Evolutionary conservation across 2,888 invertebrate genomes (phyloP).

Genomic region (Tortricodes alternella): DNA sequence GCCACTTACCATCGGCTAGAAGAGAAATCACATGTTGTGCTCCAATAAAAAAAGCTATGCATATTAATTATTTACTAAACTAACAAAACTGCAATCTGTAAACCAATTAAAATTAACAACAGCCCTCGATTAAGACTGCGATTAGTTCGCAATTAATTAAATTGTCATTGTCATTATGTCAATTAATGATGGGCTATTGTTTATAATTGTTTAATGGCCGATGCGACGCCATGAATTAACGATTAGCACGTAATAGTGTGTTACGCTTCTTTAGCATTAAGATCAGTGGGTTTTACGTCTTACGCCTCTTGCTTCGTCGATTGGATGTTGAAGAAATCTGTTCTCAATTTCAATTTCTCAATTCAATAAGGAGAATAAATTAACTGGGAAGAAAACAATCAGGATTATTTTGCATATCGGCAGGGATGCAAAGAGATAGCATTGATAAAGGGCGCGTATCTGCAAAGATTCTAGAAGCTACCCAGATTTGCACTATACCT

Average conservation of each 20-base stretch:
- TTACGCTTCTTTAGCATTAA: slow-evolving; percentile 17
- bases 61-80: no score
- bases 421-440: no score
- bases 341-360: no score
- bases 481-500: no score
- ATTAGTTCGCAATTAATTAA: neutral
- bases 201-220: neutral
- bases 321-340: neutral
- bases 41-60: no score
- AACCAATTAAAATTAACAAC: neutral
- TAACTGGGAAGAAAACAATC: no score
- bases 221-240: neutral
- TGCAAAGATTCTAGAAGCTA: no score
- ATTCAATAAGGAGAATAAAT: no score
- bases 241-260: neutral
- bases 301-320: neutral
- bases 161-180: slow-evolving; percentile 4
- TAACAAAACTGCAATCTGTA: neutral
- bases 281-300: slow-evolving; percentile 2
- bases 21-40: no score
- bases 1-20: no score
- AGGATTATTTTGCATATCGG: no score
- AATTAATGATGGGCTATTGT: slow-evolving; percentile 5
- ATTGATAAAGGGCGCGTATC: no score
- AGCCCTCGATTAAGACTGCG: neutral